Percentiles rank a stretch among this genome's conserved stretches.
Conservation (phyloP, 2,797 vertebrate species). For the Gouania willdenowi region DNA sequence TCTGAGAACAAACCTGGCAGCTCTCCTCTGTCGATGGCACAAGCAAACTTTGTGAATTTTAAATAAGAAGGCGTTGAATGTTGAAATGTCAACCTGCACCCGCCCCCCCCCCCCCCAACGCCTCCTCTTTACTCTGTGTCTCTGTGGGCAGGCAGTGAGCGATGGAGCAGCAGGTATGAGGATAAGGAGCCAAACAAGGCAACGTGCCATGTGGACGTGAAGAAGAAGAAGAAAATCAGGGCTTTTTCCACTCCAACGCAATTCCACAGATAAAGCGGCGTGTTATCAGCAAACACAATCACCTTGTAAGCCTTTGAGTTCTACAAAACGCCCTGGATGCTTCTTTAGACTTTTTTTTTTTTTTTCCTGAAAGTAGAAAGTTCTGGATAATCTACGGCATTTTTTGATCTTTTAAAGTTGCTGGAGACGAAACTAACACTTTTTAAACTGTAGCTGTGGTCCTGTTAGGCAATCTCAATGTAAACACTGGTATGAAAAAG, state of each 20-base stretch:
- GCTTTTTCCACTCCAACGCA: constrained; percentile 2
- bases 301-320: constrained; percentile 1
- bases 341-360: too few species aligned
- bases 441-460: too few species aligned
- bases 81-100: constrained; percentile 24
- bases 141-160: background rate
- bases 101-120: background rate
- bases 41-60: constrained; percentile 19
- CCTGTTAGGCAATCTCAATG: too few species aligned
- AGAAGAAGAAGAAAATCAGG: background rate
- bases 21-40: constrained; percentile 9
- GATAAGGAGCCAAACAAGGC: constrained; percentile 9
- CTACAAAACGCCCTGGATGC: too few species aligned
- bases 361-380: too few species aligned
- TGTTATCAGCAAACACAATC: constrained; percentile 16
- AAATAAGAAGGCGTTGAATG: constrained; percentile 14
- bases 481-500: too few species aligned
- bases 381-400: too few species aligned
- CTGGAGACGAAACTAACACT: too few species aligned
- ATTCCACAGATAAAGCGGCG: background rate
- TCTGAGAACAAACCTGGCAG: constrained; percentile 18
- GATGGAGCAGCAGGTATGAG: background rate
- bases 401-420: too few species aligned
- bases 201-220: background rate
- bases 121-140: background rate